phyloP scores from a whole-genome alignment of 2,888 invertebrate genomes.

The Mimas tiliae region DNA sequence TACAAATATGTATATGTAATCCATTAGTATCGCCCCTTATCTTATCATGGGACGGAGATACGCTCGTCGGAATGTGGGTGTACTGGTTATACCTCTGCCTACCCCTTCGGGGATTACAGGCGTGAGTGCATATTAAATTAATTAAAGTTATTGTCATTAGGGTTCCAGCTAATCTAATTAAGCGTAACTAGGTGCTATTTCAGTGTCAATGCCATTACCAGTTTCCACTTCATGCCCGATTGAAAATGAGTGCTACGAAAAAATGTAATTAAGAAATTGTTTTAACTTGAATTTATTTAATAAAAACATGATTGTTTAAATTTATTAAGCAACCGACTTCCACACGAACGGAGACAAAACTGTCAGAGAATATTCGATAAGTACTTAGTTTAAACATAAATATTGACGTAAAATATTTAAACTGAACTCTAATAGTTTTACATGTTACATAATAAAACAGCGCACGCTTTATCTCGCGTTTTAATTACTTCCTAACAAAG shows the following conservation, averaged over 20 bases:
- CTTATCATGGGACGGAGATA: too few relatives aligned
- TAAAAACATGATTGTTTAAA: not conserved
- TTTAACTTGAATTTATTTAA: not conserved
- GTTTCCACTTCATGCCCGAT: slow-evolving; percentile 43
- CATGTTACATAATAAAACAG: not conserved
- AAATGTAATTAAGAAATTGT: slow-evolving; percentile 1
- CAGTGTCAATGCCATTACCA: slow-evolving; percentile 40
- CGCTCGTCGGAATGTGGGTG: too few relatives aligned
- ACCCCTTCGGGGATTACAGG: too few relatives aligned
- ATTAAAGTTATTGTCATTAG: not conserved
- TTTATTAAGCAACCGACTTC: not conserved
- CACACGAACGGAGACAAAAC: not conserved
- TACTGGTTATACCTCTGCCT: too few relatives aligned
- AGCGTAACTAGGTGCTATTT: slow-evolving; percentile 34
- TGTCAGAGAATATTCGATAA: not conserved
- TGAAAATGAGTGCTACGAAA: slow-evolving; percentile 26
- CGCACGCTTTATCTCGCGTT: not conserved
- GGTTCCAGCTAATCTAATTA: slow-evolving; percentile 3
- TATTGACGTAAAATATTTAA: not conserved
- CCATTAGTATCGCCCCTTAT: too few relatives aligned
- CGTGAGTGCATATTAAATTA: not conserved
- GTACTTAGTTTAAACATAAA: not conserved
- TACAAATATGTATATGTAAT: too few relatives aligned
- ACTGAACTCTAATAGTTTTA: not conserved
- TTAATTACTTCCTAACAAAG: not conserved